Conservation (phyloP, 2,797 vertebrate species). For the Salmo trutta region DNA sequence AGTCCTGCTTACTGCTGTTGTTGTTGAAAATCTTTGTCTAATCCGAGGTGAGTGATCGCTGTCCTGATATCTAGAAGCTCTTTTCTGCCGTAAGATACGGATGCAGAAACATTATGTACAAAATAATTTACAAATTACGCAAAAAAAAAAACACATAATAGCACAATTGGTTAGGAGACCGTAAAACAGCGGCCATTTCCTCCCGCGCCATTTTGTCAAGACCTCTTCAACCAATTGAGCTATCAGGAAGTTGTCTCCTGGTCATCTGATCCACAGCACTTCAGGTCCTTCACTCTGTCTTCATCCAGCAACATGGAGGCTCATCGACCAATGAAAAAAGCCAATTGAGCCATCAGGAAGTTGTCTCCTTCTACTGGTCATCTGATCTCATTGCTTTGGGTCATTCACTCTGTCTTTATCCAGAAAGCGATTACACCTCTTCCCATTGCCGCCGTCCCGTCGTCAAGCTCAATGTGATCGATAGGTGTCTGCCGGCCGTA, state of each 20-base stretch:
- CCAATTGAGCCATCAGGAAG: not conserved
- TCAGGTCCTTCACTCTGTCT: not conserved
- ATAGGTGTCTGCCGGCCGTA: constrained; percentile 40
- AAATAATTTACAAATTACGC: no score
- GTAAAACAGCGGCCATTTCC: no score
- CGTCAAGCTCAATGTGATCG: constrained; percentile 56
- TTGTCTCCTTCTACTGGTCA: not conserved
- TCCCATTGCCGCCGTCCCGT: constrained; percentile 41
- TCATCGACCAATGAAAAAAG: not conserved
- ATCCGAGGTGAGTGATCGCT: no score
- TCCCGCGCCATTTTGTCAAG: no score
- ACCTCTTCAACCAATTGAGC: not conserved
- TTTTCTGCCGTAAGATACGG: no score
- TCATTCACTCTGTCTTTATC: constrained; percentile 1
- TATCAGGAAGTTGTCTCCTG: constrained; percentile 1
- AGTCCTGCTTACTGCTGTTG: no score
- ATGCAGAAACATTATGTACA: no score
- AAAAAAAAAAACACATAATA: no score
- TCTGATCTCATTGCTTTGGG: not conserved
- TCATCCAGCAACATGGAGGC: not conserved
- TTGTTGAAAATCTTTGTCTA: no score
- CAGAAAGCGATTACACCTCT: constrained; percentile 53
- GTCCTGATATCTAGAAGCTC: no score
- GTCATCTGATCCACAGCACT: constrained; percentile 3
- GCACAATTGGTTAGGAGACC: no score